Evolutionary conservation across 2,888 invertebrate species (phyloP).

Genomic region (Dasysyrphus albostriatus): DNA sequence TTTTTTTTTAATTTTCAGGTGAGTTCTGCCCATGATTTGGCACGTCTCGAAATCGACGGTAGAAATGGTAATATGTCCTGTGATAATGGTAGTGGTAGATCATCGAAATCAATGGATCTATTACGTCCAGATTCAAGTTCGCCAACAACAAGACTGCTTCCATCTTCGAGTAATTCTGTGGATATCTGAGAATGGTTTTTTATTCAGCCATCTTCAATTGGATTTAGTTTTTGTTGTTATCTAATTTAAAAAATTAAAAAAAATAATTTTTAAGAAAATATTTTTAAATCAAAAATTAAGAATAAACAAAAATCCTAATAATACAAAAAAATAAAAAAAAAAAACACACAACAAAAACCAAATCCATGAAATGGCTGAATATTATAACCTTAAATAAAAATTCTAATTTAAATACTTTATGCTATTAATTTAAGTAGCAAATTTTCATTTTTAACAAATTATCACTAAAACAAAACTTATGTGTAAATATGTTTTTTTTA

Average conservation of each 20-base stretch:
- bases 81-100: conserved; percentile 67
- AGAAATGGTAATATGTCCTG: conserved; percentile 75
- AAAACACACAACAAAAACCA: conserved; percentile 46
- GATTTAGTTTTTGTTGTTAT: conserved; percentile 67
- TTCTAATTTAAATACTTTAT: conserved; percentile 35
- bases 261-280: conserved; percentile 6
- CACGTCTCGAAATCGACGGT: conserved; percentile 78
- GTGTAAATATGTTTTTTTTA: conserved; percentile 59
- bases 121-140: conserved; percentile 78
- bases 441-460: conserved; percentile 38
- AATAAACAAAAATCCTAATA: conserved; percentile 4
- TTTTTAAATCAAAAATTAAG: background rate
- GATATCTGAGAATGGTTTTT: conserved; percentile 76
- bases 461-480: conserved; percentile 18
- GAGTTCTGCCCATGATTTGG: conserved; percentile 83
- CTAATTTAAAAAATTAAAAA: conserved; percentile 32
- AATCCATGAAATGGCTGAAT: conserved; percentile 72
- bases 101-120: conserved; percentile 78
- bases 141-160: conserved; percentile 75
- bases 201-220: conserved; percentile 71
- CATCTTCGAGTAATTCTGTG: conserved; percentile 73
- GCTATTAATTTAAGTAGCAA: conserved; percentile 42
- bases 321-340: background rate
- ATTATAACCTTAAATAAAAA: conserved; percentile 32
- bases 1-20: conserved; percentile 78